phyloP scores from a whole-genome alignment of 2,797 vertebrate species.

The Phataginus tricuspis region DNA sequence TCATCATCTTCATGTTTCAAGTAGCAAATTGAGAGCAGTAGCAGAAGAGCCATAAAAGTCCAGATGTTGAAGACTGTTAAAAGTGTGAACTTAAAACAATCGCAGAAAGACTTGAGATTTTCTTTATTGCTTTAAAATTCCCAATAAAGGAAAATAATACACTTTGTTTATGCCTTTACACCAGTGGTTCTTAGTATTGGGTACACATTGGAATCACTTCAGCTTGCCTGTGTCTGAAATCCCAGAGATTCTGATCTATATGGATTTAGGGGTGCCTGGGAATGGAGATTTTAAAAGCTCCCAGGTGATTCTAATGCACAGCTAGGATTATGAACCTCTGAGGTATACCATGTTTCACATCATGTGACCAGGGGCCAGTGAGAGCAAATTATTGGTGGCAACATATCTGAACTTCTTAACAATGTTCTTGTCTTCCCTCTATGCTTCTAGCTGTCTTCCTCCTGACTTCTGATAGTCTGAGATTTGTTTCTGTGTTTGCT shows the following conservation, averaged over 20 bases:
- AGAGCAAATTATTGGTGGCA: neutral
- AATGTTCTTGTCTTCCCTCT: neutral
- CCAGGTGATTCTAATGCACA: neutral
- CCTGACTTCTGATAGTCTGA: neutral
- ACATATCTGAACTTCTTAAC: neutral
- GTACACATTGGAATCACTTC: neutral
- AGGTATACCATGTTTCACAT: neutral
- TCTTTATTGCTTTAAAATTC: conserved; percentile 42
- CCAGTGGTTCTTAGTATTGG: neutral
- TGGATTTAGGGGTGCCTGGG: neutral
- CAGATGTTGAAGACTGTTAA: conserved; percentile 14
- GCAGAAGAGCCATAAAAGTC: neutral
- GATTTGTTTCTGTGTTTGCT: neutral
- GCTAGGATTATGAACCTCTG: neutral
- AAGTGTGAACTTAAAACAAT: conserved; percentile 42
- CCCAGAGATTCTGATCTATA: neutral
- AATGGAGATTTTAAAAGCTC: neutral
- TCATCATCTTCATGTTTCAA: conserved; percentile 5
- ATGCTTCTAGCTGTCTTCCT: neutral
- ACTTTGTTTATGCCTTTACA: neutral
- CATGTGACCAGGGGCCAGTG: neutral
- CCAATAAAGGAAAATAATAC: conserved; percentile 36
- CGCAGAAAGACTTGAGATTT: conserved; percentile 5
- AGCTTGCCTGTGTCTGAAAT: neutral
- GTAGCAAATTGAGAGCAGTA: neutral